A percentile compares a stretch with the other conserved stretches of the same genome.
Evolutionary conservation across 23 tunicate genomes (phyloP).

Genomic region (Botrylloides violaceus): DNA sequence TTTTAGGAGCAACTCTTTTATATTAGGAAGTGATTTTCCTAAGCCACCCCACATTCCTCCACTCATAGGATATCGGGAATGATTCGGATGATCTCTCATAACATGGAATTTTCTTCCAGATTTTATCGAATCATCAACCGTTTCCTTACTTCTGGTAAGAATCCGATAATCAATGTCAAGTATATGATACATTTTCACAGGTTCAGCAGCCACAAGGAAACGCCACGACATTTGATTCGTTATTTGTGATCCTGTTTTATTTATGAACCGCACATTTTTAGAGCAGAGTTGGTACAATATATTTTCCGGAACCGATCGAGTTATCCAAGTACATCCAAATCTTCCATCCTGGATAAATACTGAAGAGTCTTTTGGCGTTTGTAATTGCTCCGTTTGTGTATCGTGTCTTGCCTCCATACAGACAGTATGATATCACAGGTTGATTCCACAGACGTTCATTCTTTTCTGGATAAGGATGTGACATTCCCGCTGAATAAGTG

Average conservation of each 20-base stretch:
- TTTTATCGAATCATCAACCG: constrained; percentile 17
- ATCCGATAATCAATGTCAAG: constrained; percentile 4
- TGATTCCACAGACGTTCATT: constrained; percentile 1
- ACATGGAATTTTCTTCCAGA: constrained; percentile 12
- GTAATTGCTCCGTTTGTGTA: background rate
- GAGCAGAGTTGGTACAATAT: background rate
- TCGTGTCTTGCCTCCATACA: background rate
- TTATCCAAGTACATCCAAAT: constrained; percentile 11
- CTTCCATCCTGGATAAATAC: constrained; percentile 18
- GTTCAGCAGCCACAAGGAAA: constrained; percentile 6
- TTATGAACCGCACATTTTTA: background rate
- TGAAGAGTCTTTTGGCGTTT: background rate
- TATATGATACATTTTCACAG: constrained; percentile 11
- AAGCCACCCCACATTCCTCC: constrained; percentile 13
- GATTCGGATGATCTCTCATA: constrained; percentile 11
- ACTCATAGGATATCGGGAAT: background rate
- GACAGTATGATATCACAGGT: constrained; percentile 8
- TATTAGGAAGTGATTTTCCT: background rate
- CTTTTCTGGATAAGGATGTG: background rate
- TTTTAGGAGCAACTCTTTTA: background rate
- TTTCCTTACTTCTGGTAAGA: background rate
- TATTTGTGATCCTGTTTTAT: background rate
- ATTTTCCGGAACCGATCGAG: background rate
- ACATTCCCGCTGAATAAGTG: background rate
- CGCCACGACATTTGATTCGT: constrained; percentile 4